Conservation (phyloP, 92 coral and sea anemone genomes). For the Hydrozoanthus gracilis region DNA sequence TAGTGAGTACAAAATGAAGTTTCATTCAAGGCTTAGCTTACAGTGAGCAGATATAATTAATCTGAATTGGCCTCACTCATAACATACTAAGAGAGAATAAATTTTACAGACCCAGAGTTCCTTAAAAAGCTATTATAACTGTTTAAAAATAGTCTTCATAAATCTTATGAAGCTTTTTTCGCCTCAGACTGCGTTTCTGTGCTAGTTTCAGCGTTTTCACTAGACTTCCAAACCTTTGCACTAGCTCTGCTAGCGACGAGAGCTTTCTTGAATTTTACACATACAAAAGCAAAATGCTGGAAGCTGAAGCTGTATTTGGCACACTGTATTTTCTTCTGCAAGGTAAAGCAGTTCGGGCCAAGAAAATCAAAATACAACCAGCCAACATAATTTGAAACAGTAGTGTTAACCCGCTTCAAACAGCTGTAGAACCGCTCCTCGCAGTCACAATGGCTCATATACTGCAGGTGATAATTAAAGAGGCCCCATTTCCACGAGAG, state of each 20-base stretch:
- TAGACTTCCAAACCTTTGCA: neutral
- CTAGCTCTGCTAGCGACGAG: neutral
- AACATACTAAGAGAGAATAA: too few relatives aligned
- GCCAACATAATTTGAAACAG: slow-evolving; percentile 10
- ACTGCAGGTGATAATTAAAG: slow-evolving; percentile 11
- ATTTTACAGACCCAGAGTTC: too few relatives aligned
- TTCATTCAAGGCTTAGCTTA: too few relatives aligned
- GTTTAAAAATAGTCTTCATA: too few relatives aligned
- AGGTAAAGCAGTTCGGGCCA: slow-evolving; percentile 34
- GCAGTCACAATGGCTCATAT: slow-evolving; percentile 38
- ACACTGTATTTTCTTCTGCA: slow-evolving; percentile 1
- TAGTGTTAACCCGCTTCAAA: slow-evolving; percentile 3
- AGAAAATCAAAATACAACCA: slow-evolving; percentile 22
- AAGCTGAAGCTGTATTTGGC: neutral
- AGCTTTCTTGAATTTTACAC: neutral
- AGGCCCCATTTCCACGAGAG: slow-evolving; percentile 32
- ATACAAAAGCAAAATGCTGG: neutral
- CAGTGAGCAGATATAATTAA: too few relatives aligned
- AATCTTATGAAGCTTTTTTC: too few relatives aligned
- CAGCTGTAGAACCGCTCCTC: slow-evolving; percentile 30
- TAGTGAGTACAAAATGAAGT: too few relatives aligned
- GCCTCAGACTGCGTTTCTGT: neutral
- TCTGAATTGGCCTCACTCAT: too few relatives aligned
- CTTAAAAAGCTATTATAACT: too few relatives aligned
- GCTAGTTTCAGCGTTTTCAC: neutral